These are phyloP conservation scores for Carduelis carduelis DNA, from an alignment of 2,797 vertebrate species.

Conservation along the genomic window DNA sequence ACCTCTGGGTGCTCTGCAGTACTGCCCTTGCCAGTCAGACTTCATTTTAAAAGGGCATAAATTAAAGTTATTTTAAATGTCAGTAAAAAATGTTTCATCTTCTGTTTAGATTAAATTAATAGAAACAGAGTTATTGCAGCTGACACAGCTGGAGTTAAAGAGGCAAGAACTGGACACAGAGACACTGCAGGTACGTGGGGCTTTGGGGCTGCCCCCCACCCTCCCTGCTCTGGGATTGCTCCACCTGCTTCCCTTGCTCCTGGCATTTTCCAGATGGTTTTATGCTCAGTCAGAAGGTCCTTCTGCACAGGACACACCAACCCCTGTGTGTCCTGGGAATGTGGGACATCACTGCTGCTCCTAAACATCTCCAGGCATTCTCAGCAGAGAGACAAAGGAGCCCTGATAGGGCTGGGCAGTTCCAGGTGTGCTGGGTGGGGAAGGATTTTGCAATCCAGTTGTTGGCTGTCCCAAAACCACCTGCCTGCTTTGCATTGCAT, in stretches of 20 bases:
- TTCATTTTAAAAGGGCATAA: not conserved
- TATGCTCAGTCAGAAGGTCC: not conserved
- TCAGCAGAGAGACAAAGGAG: not conserved
- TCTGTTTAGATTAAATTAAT: slow-evolving; percentile 96
- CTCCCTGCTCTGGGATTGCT: not conserved
- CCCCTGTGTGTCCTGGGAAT: not conserved
- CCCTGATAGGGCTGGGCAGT: not conserved
- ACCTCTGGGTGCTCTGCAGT: not conserved
- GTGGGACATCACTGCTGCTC: not conserved
- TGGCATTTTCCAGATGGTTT: not conserved
- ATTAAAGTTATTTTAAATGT: not conserved
- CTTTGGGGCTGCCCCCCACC: slow-evolving; percentile 23
- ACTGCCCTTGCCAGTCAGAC: not conserved
- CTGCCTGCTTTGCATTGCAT: not conserved
- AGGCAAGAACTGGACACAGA: slow-evolving; percentile 92
- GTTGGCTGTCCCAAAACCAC: not conserved
- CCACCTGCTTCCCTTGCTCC: not conserved
- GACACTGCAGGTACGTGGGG: slow-evolving; percentile 91
- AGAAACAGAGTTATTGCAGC: slow-evolving; percentile 95
- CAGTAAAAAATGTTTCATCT: slow-evolving; percentile 80
- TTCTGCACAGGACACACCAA: not conserved
- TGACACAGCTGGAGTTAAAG: slow-evolving; percentile 98
- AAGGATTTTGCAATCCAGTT: not conserved
- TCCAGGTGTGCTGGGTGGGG: not conserved
- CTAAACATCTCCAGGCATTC: not conserved